A percentile compares a stretch with the other conserved stretches of the same genome.
Evolutionary conservation across 2,888 invertebrate genomes (phyloP).

Genomic region (Toxonevra muliebris): DNA sequence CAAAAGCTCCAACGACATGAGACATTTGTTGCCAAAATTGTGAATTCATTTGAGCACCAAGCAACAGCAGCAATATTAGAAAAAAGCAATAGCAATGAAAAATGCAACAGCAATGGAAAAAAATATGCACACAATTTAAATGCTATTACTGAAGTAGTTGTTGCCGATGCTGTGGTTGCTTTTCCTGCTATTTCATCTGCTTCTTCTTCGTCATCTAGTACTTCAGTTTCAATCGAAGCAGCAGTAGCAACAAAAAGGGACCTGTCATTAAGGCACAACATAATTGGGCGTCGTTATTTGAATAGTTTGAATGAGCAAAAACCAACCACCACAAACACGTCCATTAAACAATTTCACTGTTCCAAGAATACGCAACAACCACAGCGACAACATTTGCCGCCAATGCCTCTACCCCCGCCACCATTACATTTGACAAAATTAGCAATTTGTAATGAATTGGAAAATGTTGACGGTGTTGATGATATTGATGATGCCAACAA

Average conservation of each 20-base stretch:
- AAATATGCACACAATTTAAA: neutral
- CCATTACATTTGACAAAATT: conserved; percentile 2
- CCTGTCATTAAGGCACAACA: conserved; percentile 34
- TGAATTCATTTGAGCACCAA: conserved; percentile 22
- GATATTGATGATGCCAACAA: conserved; percentile 17
- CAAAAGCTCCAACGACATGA: conserved; percentile 23
- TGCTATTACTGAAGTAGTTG: conserved; percentile 10
- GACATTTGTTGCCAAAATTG: conserved; percentile 22
- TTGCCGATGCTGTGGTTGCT: conserved; percentile 13
- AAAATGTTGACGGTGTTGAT: conserved; percentile 22
- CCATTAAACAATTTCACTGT: conserved; percentile 8
- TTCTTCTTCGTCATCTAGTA: conserved; percentile 27
- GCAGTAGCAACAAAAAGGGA: conserved; percentile 36
- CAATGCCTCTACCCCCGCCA: conserved; percentile 2
- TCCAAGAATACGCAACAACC: conserved; percentile 15
- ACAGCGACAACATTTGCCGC: conserved; percentile 4
- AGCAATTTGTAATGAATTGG: conserved; percentile 34
- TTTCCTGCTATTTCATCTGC: conserved; percentile 19
- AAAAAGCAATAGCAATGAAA: conserved; percentile 10
- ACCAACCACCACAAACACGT: neutral
- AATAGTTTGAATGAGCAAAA: conserved; percentile 38
- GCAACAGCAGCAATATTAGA: conserved; percentile 10
- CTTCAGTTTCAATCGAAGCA: conserved; percentile 12
- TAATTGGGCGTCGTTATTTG: conserved; percentile 43
- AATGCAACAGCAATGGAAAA: conserved; percentile 1